A percentile compares a stretch with the other conserved stretches of the same genome.
These are phyloP conservation scores for Alectoris magna DNA, from an alignment of 2,797 vertebrate species.

Conservation along the genomic window DNA sequence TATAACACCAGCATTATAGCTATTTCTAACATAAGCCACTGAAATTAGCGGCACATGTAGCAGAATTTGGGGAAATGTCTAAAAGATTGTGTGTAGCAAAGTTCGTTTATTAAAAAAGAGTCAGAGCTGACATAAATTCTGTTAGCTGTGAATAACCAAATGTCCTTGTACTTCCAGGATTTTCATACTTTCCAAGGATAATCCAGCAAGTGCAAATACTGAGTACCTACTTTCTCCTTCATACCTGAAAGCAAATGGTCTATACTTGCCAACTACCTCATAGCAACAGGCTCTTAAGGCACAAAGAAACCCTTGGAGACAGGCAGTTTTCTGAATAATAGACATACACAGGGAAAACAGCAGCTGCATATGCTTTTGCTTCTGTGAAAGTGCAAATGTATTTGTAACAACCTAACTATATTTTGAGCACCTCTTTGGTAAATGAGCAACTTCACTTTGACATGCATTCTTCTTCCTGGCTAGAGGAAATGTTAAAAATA, in stretches of 20 bases:
- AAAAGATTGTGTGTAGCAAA: neutral
- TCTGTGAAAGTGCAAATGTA: neutral
- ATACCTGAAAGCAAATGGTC: neutral
- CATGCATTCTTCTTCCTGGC: neutral
- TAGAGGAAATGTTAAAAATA: neutral
- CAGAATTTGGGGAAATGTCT: neutral
- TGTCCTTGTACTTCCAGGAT: slow-evolving; percentile 84
- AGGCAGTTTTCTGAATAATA: neutral
- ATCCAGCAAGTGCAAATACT: slow-evolving; percentile 77
- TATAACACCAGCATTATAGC: neutral
- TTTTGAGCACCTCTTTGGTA: neutral
- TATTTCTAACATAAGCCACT: neutral
- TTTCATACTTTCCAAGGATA: slow-evolving; percentile 87
- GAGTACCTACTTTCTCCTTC: neutral
- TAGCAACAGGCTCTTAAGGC: neutral
- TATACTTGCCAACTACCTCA: neutral
- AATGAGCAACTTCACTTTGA: neutral
- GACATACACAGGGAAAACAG: neutral
- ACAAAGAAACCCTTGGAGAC: slow-evolving; percentile 2
- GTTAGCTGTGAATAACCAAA: slow-evolving; percentile 76
- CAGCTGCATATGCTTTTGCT: neutral
- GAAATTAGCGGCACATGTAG: neutral
- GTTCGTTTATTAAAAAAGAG: neutral
- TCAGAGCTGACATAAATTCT: neutral
- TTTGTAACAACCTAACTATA: neutral